phyloP scores from a whole-genome alignment of 2,113 vertebrate genomes.

The Protobothrops mucrosquamatus region DNA sequence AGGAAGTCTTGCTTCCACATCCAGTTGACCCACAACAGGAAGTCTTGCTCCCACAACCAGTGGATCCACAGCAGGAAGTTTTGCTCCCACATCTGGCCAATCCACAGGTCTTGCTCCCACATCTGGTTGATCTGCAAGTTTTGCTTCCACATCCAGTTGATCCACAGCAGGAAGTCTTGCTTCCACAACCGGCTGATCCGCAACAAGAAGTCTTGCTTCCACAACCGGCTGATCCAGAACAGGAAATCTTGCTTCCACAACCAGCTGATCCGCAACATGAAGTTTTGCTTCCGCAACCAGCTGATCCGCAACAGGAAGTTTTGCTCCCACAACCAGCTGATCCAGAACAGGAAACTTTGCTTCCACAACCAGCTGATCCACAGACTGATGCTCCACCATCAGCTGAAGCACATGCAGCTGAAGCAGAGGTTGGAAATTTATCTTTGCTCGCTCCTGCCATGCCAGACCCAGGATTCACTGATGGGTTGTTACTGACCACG shows the following conservation, averaged over 20 bases:
- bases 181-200: not conserved
- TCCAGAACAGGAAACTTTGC: not conserved
- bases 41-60: not conserved
- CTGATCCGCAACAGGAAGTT: not conserved
- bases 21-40: not conserved
- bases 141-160: not conserved
- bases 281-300: not conserved
- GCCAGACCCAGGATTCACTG: not conserved
- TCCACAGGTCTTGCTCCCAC: not conserved
- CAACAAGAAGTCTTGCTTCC: not conserved
- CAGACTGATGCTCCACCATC: not conserved
- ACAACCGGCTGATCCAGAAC: not conserved
- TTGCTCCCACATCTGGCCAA: not conserved
- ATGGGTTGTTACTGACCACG: not conserved
- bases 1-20: not conserved
- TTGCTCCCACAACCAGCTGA: slow-evolving; percentile 2
- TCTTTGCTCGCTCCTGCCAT: not conserved
- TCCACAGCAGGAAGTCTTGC: not conserved
- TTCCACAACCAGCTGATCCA: not conserved
- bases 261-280: not conserved
- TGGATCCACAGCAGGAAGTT: not conserved
- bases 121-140: not conserved
- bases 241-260: not conserved
- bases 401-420: not conserved
- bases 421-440: not conserved